These are phyloP conservation scores for Oxytorus armatus DNA, from an alignment of 2,888 invertebrate species.

Conservation along the genomic window DNA sequence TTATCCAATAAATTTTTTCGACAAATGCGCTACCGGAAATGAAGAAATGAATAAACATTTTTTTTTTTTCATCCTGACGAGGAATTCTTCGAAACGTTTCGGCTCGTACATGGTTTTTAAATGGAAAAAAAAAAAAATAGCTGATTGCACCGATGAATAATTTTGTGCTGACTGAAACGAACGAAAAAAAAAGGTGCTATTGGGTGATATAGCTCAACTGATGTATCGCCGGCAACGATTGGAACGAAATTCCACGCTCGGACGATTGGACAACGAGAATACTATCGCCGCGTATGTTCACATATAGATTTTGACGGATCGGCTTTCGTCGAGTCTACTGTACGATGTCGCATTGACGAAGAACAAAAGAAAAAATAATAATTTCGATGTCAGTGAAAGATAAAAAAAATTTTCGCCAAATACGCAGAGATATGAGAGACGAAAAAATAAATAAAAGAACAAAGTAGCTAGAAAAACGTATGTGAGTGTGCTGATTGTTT, in stretches of 20 bases:
- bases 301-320: constrained; percentile 49
- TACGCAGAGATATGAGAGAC: constrained; percentile 11
- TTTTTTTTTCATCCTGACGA: not conserved
- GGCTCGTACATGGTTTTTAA: not conserved
- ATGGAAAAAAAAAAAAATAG: constrained; percentile 19
- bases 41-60: not conserved
- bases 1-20: no score
- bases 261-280: constrained; percentile 44
- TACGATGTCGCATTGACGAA: constrained; percentile 10
- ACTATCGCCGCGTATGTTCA: constrained; percentile 18
- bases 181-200: constrained; percentile 9
- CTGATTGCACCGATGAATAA: constrained; percentile 30
- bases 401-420: constrained; percentile 35
- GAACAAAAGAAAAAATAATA: constrained; percentile 36
- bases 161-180: constrained; percentile 44
- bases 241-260: constrained; percentile 50
- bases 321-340: constrained; percentile 27
- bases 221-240: constrained; percentile 43
- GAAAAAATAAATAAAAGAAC: constrained; percentile 5
- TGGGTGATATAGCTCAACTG: constrained; percentile 26
- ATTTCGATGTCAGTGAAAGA: constrained; percentile 22
- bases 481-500: constrained; percentile 5
- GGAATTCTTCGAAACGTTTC: constrained; percentile 7
- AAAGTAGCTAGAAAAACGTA: constrained; percentile 8
- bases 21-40: not conserved